A percentile compares a stretch with the other conserved stretches of the same genome.
Conservation (phyloP, 1,140 invertebrate genomes). For the Rhyacophila brunnea region DNA sequence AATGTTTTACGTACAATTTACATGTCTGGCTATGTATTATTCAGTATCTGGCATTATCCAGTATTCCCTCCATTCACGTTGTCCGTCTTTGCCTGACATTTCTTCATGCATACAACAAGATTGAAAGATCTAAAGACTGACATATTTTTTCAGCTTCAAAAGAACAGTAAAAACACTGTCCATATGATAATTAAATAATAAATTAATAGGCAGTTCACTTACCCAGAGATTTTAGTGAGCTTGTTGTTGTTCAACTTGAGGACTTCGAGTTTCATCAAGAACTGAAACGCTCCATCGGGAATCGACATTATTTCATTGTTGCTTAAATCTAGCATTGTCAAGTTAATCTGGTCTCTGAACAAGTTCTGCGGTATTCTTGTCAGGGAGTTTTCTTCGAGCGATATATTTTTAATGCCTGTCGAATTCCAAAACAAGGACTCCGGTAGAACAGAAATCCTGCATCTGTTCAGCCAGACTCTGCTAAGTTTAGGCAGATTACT, state of each 20-base stretch:
- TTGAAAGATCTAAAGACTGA: too few species aligned
- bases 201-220: slow-evolving; percentile 35
- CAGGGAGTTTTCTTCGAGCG: slow-evolving; percentile 57
- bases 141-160: too few species aligned
- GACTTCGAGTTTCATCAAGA: slow-evolving; percentile 49
- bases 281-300: slow-evolving; percentile 55
- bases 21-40: too few species aligned
- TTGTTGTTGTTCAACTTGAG: slow-evolving; percentile 58
- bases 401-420: slow-evolving; percentile 53
- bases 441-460: slow-evolving; percentile 54
- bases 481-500: slow-evolving; percentile 55
- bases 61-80: too few species aligned
- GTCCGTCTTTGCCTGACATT: too few species aligned
- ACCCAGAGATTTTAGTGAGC: slow-evolving; percentile 54
- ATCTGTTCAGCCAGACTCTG: slow-evolving; percentile 51
- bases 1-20: too few species aligned
- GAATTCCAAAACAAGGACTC: slow-evolving; percentile 60
- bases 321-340: slow-evolving; percentile 56
- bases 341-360: slow-evolving; percentile 58
- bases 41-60: too few species aligned
- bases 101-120: too few species aligned
- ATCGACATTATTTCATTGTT: slow-evolving; percentile 56
- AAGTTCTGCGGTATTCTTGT: slow-evolving; percentile 52
- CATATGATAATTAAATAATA: too few species aligned
- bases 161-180: too few species aligned